phyloP scores from a whole-genome alignment of 2,113 vertebrate species.

The Microcebus tavaratra region DNA sequence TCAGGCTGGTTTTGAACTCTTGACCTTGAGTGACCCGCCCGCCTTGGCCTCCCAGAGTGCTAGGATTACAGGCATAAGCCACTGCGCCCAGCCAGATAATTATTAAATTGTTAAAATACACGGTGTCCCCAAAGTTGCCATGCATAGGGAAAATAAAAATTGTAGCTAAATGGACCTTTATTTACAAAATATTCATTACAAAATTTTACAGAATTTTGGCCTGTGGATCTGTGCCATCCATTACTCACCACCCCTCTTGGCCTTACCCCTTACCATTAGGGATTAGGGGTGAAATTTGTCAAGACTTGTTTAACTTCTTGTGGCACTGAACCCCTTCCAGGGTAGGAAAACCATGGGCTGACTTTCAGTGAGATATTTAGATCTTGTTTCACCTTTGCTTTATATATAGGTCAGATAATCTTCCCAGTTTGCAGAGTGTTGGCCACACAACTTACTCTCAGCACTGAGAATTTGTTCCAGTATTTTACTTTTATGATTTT shows the following conservation, averaged over 20 bases:
- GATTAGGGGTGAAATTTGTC: neutral
- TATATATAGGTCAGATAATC: neutral
- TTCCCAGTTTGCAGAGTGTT: neutral
- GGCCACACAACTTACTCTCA: neutral
- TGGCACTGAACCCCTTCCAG: neutral
- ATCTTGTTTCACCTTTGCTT: neutral
- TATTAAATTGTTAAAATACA: neutral
- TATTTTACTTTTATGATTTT: constrained; percentile 38
- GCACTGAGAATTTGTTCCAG: neutral
- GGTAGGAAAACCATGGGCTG: neutral
- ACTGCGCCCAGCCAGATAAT: neutral
- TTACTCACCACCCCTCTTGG: neutral
- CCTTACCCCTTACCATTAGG: neutral
- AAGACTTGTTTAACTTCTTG: neutral
- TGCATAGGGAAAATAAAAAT: too few species aligned
- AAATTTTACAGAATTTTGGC: too few species aligned
- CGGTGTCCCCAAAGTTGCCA: too few species aligned
- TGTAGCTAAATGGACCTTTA: too few species aligned
- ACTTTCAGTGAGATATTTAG: neutral
- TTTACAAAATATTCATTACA: too few species aligned
- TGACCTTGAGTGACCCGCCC: too few species aligned
- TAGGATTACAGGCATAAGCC: too few species aligned
- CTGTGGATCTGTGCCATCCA: rapidly evolving
- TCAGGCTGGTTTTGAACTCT: too few species aligned
- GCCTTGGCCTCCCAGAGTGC: too few species aligned